A percentile compares a stretch with the other conserved stretches of the same genome.
These are phyloP conservation scores for Festucalex cinctus DNA, from an alignment of 2,113 vertebrate species.

Conservation along the genomic window DNA sequence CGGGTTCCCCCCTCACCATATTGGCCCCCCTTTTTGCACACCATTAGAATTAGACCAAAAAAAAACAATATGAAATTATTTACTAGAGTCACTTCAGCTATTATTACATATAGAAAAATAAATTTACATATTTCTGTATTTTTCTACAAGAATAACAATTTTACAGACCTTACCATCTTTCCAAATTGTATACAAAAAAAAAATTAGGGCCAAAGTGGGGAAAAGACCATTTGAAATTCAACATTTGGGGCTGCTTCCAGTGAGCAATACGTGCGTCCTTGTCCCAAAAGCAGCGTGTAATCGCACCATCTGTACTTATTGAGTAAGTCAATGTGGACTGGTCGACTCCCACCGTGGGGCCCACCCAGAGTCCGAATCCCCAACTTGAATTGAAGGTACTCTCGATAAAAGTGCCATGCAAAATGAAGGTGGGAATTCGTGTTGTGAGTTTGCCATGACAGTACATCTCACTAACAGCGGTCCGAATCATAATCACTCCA, in stretches of 20 bases:
- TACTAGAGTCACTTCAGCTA: neutral
- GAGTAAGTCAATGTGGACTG: slow-evolving; percentile 18
- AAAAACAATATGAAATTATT: no score
- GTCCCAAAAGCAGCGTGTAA: slow-evolving; percentile 21
- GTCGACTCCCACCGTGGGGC: slow-evolving; percentile 48
- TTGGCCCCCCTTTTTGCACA: no score
- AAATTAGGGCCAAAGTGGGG: no score
- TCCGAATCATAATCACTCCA: neutral
- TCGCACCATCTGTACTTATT: slow-evolving; percentile 37
- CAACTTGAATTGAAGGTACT: slow-evolving; percentile 46
- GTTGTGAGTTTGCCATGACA: slow-evolving; percentile 57
- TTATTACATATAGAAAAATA: neutral
- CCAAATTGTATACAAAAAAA: no score
- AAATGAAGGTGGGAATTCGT: slow-evolving; percentile 63
- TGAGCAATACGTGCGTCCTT: neutral
- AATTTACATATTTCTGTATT: no score
- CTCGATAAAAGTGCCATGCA: slow-evolving; percentile 42
- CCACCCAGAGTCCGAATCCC: slow-evolving; percentile 47
- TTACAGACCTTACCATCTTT: no score
- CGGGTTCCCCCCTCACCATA: no score
- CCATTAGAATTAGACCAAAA: no score
- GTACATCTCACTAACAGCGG: slow-evolving; percentile 28
- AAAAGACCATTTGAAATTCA: neutral
- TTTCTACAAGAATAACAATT: no score
- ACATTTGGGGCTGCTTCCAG: neutral